Evolutionary conservation across 2,113 vertebrate genomes (phyloP).

Genomic region (Zapus hudsonius): DNA sequence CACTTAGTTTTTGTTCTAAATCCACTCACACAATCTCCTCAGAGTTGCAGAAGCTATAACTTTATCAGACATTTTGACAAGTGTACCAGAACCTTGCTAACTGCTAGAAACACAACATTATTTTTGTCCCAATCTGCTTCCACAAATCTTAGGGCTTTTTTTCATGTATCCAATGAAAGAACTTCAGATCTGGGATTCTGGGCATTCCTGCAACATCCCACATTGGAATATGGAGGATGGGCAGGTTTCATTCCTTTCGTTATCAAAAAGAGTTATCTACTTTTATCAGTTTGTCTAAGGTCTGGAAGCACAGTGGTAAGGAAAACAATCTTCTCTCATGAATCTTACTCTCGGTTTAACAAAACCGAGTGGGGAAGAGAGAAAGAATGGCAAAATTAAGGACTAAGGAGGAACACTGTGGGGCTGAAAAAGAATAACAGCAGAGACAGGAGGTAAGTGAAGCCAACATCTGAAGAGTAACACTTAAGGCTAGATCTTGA

Average conservation of each 20-base stretch:
- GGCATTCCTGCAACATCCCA: neutral
- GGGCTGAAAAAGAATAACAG: neutral
- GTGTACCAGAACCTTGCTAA: neutral
- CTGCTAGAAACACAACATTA: too few species aligned
- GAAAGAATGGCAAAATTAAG: neutral
- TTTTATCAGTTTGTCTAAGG: neutral
- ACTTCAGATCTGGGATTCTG: neutral
- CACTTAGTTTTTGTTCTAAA: neutral
- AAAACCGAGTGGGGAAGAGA: neutral
- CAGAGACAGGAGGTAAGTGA: neutral
- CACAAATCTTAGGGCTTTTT: neutral
- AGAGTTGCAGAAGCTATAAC: neutral
- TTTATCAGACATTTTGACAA: neutral
- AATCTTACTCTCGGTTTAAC: neutral
- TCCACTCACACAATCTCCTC: neutral
- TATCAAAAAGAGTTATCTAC: neutral
- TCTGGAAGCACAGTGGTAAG: neutral
- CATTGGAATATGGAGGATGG: neutral
- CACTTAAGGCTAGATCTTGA: neutral
- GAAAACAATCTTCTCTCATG: neutral
- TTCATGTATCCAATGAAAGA: neutral
- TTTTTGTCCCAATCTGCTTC: neutral
- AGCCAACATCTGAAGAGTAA: neutral
- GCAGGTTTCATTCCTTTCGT: neutral
- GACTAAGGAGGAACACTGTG: neutral